Percentiles rank a stretch among this genome's conserved stretches.
These are phyloP conservation scores for Ceyx melanurus DNA, from an alignment of 2,113 vertebrate species.

Conservation along the genomic window DNA sequence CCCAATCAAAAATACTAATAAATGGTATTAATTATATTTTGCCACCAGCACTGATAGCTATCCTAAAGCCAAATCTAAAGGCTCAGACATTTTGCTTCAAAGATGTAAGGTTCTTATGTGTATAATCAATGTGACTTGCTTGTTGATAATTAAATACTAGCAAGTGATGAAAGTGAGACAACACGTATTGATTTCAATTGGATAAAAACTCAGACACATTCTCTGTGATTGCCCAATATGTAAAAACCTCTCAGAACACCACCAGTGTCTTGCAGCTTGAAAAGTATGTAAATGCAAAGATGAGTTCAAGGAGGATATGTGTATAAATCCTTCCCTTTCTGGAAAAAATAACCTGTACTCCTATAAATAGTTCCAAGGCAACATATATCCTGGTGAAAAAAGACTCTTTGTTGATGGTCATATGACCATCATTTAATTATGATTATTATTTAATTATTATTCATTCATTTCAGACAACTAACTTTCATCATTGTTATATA, in stretches of 20 bases:
- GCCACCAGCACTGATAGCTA: conserved; percentile 35
- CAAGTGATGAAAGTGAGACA: background rate
- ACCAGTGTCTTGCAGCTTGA: background rate
- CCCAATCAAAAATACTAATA: background rate
- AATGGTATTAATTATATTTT: conserved; percentile 30
- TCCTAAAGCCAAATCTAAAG: conserved; percentile 7
- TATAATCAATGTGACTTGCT: conserved; percentile 49
- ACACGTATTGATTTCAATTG: conserved; percentile 9
- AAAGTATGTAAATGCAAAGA: background rate
- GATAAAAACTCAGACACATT: background rate
- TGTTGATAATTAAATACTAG: conserved; percentile 30
- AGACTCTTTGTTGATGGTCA: background rate
- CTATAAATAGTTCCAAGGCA: background rate
- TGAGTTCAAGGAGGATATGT: background rate
- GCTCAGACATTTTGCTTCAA: conserved; percentile 22
- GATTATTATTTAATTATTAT: background rate
- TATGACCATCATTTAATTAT: background rate
- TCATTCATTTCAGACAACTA: background rate
- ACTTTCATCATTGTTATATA: background rate
- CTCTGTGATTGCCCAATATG: background rate
- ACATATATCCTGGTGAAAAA: background rate
- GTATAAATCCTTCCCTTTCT: background rate
- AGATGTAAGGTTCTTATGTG: background rate
- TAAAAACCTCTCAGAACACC: background rate
- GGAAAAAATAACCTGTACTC: background rate